Percentiles rank a stretch among this genome's conserved stretches.
These are phyloP conservation scores for Cheilosia vernalis DNA, from an alignment of 2,888 invertebrate species.

Conservation along the genomic window DNA sequence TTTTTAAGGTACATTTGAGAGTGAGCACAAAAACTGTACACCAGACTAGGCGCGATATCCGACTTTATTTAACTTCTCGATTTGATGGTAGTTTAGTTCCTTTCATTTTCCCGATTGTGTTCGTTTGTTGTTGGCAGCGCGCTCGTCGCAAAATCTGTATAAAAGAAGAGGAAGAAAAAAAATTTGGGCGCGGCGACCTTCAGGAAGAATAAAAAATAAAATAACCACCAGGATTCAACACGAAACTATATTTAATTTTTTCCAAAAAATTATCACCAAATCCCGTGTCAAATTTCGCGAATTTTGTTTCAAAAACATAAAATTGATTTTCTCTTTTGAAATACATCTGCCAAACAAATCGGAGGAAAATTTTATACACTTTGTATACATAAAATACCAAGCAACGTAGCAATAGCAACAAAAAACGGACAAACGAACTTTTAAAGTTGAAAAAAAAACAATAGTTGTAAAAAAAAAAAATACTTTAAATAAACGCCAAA, in stretches of 20 bases:
- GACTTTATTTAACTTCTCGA: conserved; percentile 72
- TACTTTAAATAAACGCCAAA: conserved; percentile 55
- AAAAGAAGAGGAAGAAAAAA: conserved; percentile 74
- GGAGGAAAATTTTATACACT: conserved; percentile 58
- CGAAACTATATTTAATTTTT: conserved; percentile 30
- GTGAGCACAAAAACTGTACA: conserved; percentile 56
- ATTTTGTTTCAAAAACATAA: conserved; percentile 33
- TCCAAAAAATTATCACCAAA: conserved; percentile 25
- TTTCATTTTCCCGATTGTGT: conserved; percentile 82
- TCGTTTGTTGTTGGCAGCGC: conserved; percentile 80
- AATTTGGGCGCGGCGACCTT: conserved; percentile 83
- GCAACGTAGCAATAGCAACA: conserved; percentile 68
- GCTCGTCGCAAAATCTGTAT: conserved; percentile 77
- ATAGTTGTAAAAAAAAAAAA: conserved; percentile 48
- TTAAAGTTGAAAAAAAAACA: conserved; percentile 13
- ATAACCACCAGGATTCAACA: conserved; percentile 41
- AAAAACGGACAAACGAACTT: conserved; percentile 24
- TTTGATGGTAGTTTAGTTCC: conserved; percentile 80
- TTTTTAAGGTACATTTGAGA: conserved; percentile 53
- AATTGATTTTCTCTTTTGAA: conserved; percentile 11
- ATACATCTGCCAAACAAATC: conserved; percentile 61
- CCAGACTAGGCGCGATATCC: conserved; percentile 51
- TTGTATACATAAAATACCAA: conserved; percentile 62
- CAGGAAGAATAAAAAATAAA: conserved; percentile 65
- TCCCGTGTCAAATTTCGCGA: conserved; percentile 51